These are phyloP conservation scores for Micrasema longulum DNA, from an alignment of 1,140 invertebrate species.

Conservation along the genomic window DNA sequence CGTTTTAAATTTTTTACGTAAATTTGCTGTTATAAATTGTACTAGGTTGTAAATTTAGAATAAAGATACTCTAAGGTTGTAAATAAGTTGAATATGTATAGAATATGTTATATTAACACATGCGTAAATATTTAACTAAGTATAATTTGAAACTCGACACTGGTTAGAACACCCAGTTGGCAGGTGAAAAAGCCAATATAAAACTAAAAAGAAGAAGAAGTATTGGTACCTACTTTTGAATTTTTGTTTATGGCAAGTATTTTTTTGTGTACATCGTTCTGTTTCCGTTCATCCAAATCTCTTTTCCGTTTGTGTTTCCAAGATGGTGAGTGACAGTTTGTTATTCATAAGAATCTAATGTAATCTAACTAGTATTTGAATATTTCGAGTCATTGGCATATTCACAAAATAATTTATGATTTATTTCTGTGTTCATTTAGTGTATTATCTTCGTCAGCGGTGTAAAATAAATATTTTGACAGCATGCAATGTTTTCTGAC, in stretches of 20 bases:
- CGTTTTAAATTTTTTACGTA: too few relatives aligned
- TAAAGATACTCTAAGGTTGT: too few relatives aligned
- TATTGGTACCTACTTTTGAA: neutral
- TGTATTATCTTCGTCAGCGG: neutral
- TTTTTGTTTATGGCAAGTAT: constrained; percentile 34
- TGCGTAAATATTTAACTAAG: too few relatives aligned
- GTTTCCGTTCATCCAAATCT: constrained; percentile 39
- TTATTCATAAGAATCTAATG: constrained; percentile 28
- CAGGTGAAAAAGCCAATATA: too few relatives aligned
- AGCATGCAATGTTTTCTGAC: constrained; percentile 31
- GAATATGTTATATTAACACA: too few relatives aligned
- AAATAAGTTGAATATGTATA: too few relatives aligned
- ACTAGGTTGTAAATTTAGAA: too few relatives aligned
- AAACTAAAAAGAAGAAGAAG: too few relatives aligned
- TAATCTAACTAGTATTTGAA: constrained; percentile 24
- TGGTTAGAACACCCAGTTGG: too few relatives aligned
- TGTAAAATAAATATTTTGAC: constrained; percentile 22
- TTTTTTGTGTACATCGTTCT: constrained; percentile 28
- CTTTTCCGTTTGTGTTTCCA: constrained; percentile 42
- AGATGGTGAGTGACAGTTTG: constrained; percentile 45
- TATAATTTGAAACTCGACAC: too few relatives aligned
- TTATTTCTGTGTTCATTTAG: neutral
- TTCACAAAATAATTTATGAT: constrained; percentile 6
- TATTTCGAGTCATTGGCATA: neutral
- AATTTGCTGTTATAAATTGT: too few relatives aligned